Conservation (phyloP, 2,888 invertebrate genomes). For the Aporophyla nigra region DNA sequence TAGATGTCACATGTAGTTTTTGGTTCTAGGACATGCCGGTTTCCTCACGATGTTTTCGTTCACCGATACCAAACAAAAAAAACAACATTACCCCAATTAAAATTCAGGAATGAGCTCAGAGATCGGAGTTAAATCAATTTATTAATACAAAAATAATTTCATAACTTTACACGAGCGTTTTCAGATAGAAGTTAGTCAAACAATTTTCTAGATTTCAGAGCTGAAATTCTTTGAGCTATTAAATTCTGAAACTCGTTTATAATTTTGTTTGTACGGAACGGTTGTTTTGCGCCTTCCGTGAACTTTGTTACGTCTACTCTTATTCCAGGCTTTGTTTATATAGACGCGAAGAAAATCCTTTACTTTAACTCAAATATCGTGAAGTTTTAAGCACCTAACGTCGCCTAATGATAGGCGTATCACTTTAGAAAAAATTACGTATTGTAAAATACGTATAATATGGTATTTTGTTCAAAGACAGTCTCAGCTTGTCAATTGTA, state of each 20-base stretch:
- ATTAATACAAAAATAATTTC: slow-evolving; percentile 33
- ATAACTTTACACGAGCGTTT: slow-evolving; percentile 29
- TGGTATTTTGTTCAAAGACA: slow-evolving; percentile 5
- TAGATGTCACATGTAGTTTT: no score
- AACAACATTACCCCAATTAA: neutral
- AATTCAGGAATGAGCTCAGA: slow-evolving; percentile 6
- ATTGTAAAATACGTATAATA: no score
- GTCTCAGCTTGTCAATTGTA: slow-evolving; percentile 5
- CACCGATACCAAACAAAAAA: neutral
- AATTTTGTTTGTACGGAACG: slow-evolving; percentile 55
- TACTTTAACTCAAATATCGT: slow-evolving; percentile 60
- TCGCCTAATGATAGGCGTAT: slow-evolving; percentile 60
- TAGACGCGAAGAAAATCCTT: slow-evolving; percentile 55
- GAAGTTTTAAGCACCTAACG: slow-evolving; percentile 46
- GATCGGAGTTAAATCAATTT: slow-evolving; percentile 29
- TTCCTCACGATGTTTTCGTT: no score
- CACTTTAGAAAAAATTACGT: slow-evolving; percentile 45
- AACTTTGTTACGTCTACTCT: slow-evolving; percentile 60
- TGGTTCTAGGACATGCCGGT: no score
- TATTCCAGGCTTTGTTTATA: slow-evolving; percentile 57
- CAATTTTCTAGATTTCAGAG: slow-evolving; percentile 55
- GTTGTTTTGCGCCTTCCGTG: slow-evolving; percentile 55
- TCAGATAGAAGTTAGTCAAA: slow-evolving; percentile 32
- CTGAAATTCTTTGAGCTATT: slow-evolving; percentile 55
- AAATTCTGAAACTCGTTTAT: slow-evolving; percentile 62